Conservation (phyloP, 1,140 invertebrate species). For the Drepana arcuata region DNA sequence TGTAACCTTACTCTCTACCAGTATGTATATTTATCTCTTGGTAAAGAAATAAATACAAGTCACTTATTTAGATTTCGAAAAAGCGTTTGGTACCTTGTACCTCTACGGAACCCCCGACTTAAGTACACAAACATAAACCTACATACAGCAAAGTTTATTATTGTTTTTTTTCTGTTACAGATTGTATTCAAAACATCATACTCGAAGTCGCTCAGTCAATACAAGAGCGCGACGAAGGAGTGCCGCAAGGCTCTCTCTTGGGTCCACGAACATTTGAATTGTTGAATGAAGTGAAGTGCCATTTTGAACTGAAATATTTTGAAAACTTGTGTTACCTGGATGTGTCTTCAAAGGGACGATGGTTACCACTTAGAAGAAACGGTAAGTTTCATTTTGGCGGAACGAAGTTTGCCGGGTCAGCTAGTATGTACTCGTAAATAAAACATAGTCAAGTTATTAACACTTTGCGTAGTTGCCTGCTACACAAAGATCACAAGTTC, state of each 20-base stretch:
- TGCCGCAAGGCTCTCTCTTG: constrained; percentile 37
- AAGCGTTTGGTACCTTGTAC: constrained; percentile 20
- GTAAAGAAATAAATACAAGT: too few species aligned
- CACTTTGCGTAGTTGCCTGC: neutral
- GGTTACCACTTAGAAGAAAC: constrained; percentile 48
- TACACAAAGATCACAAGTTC: too few species aligned
- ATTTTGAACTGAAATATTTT: too few species aligned
- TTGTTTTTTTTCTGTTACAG: constrained; percentile 69
- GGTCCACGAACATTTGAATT: constrained; percentile 17
- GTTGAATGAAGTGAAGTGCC: constrained; percentile 23
- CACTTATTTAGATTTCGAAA: constrained; percentile 6
- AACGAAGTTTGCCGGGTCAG: too few species aligned
- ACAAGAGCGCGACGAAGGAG: constrained; percentile 35
- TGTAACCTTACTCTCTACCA: neutral
- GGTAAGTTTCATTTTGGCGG: too few species aligned
- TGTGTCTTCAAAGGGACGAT: constrained; percentile 61
- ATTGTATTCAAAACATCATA: constrained; percentile 65
- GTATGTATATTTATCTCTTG: neutral
- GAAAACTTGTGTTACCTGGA: constrained; percentile 52
- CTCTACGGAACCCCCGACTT: constrained; percentile 24
- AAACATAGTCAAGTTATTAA: neutral
- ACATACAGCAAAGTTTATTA: constrained; percentile 53
- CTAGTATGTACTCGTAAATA: neutral
- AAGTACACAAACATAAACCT: constrained; percentile 26
- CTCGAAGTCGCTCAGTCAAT: constrained; percentile 37